Percentiles rank a stretch among this genome's conserved stretches.
These are phyloP conservation scores for Lutjanus argentimaculatus DNA, from an alignment of 2,797 vertebrate genomes.

Conservation along the genomic window DNA sequence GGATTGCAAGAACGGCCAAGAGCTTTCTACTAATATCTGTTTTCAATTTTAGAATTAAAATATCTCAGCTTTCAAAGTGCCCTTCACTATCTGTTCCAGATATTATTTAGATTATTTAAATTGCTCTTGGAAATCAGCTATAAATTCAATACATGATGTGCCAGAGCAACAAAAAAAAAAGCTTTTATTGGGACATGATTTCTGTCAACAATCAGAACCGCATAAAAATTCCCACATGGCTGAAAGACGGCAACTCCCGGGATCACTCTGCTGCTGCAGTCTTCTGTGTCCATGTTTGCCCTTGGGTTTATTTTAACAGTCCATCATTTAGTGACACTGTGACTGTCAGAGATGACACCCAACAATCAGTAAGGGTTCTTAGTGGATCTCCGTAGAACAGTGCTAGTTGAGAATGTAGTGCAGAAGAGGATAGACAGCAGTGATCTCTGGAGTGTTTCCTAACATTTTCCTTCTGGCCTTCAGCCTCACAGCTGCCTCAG, in stretches of 20 bases:
- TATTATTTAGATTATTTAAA: conserved; percentile 61
- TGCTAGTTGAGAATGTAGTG: not conserved
- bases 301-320: conserved; percentile 18
- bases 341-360: conserved; percentile 24
- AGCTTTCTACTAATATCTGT: conserved; percentile 40
- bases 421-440: conserved; percentile 14
- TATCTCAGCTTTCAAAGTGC: conserved; percentile 48
- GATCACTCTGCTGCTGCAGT: conserved; percentile 11
- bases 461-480: conserved; percentile 56
- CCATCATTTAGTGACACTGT: conserved; percentile 12
- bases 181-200: conserved; percentile 64
- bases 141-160: conserved; percentile 49
- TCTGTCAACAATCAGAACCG: conserved; percentile 57
- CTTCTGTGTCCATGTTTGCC: not conserved
- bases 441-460: conserved; percentile 54
- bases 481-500: conserved; percentile 69
- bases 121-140: conserved; percentile 50
- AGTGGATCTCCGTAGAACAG: not conserved
- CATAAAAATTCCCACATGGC: conserved; percentile 40
- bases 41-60: conserved; percentile 58
- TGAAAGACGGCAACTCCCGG: conserved; percentile 13
- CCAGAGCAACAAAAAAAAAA: conserved; percentile 65
- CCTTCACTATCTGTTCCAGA: conserved; percentile 47
- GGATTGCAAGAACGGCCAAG: conserved; percentile 20
- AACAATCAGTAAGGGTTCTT: not conserved